These are phyloP conservation scores for Adelognathus sp. DNA, from an alignment of 2,888 invertebrate genomes.

Conservation along the genomic window DNA sequence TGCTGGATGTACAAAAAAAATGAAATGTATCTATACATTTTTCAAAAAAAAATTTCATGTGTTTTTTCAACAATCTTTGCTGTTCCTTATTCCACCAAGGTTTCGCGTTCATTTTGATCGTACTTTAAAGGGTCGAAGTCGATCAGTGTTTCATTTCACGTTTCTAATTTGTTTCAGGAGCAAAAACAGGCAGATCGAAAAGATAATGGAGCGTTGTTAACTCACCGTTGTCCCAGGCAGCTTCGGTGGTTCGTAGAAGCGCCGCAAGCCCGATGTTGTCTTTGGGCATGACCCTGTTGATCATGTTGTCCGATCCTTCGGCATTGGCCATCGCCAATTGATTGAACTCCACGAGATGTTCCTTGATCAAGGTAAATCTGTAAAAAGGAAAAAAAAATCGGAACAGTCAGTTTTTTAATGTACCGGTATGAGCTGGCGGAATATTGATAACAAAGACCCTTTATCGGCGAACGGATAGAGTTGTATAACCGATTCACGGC, in stretches of 20 bases:
- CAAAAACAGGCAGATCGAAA: too few relatives aligned
- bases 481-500: not conserved
- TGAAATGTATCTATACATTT: too few relatives aligned
- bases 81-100: too few relatives aligned
- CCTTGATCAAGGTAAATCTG: conserved; percentile 97
- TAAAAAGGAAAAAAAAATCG: conserved; percentile 65
- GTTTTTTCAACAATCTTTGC: too few relatives aligned
- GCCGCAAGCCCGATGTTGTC: conserved; percentile 99
- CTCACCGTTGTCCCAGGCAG: conserved; percentile 94
- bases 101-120: too few relatives aligned
- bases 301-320: conserved; percentile 98
- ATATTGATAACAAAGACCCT: conserved; percentile 9
- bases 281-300: conserved; percentile 99
- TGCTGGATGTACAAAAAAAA: too few relatives aligned
- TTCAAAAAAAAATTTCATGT: too few relatives aligned
- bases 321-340: conserved; percentile 99
- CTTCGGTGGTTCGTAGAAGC: conserved; percentile 96
- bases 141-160: too few relatives aligned
- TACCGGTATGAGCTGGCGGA: not conserved
- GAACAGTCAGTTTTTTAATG: not conserved
- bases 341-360: conserved; percentile 98
- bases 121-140: too few relatives aligned
- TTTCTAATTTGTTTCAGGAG: too few relatives aligned
- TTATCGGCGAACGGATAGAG: not conserved
- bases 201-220: conserved; percentile 51